Percentiles rank a stretch among this genome's conserved stretches.
Evolutionary conservation across 2,888 invertebrate species (phyloP).

Genomic region (Meganola albula): DNA sequence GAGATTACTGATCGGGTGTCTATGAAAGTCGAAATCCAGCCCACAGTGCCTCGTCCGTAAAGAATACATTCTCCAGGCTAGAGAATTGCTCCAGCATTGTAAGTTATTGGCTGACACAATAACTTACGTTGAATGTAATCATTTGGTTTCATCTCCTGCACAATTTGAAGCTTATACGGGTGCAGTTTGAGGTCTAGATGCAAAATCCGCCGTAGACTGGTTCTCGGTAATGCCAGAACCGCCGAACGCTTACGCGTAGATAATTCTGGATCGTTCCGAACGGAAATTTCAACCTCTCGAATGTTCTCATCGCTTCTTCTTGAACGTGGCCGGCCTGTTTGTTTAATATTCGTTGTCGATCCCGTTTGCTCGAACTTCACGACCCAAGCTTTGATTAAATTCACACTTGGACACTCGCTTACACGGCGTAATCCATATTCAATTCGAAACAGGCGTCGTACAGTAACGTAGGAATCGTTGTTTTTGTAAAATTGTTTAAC

Average conservation of each 20-base stretch:
- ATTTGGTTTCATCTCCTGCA: slow-evolving; percentile 10
- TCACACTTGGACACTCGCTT: slow-evolving; percentile 4
- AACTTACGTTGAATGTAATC: slow-evolving; percentile 9
- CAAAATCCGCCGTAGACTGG: slow-evolving; percentile 12
- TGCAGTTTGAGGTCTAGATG: slow-evolving; percentile 4
- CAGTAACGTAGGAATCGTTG: slow-evolving; percentile 5
- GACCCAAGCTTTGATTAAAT: slow-evolving; percentile 7
- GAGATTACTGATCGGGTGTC: too few relatives aligned
- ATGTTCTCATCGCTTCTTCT: slow-evolving; percentile 10
- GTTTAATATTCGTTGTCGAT: slow-evolving; percentile 11
- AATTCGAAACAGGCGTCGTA: slow-evolving; percentile 5
- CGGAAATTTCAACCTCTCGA: slow-evolving; percentile 4
- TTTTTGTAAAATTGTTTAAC: slow-evolving; percentile 4
- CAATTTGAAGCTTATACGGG: slow-evolving; percentile 1
- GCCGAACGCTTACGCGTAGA: slow-evolving; percentile 10
- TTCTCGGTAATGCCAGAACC: slow-evolving; percentile 9
- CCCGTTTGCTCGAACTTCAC: slow-evolving; percentile 10
- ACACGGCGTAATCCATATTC: too few relatives aligned
- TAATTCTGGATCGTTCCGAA: slow-evolving; percentile 9
- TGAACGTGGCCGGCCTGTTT: slow-evolving; percentile 10
- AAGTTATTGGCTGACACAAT: too few relatives aligned
- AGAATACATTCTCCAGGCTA: too few relatives aligned
- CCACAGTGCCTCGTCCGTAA: too few relatives aligned
- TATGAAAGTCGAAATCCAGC: too few relatives aligned
- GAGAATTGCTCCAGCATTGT: too few relatives aligned